These are phyloP conservation scores for Sinopyrophorus schimmeli DNA, from an alignment of 2,888 invertebrate species.

Conservation along the genomic window DNA sequence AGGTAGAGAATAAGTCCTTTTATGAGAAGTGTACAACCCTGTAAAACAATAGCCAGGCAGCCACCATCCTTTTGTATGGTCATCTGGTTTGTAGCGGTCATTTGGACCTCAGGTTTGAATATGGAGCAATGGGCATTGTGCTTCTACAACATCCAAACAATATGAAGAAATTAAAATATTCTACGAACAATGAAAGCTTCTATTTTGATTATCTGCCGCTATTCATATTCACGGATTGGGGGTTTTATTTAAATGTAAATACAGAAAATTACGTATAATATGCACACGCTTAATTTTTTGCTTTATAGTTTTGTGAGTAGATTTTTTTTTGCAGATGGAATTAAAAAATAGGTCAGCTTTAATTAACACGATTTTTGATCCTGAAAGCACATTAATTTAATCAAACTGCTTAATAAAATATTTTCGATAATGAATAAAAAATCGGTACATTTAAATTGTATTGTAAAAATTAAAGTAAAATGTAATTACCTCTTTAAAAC, in stretches of 20 bases:
- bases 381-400: too few species aligned
- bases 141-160: constrained; percentile 28
- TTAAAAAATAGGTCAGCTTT: too few species aligned
- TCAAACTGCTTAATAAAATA: too few species aligned
- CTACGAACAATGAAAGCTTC: constrained; percentile 28
- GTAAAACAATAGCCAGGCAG: constrained; percentile 31
- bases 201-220: constrained; percentile 32
- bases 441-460: too few species aligned
- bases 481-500: too few species aligned
- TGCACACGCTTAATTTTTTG: too few species aligned
- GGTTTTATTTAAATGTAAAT: constrained; percentile 31
- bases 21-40: constrained; percentile 21
- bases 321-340: too few species aligned
- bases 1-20: constrained; percentile 22
- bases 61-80: constrained; percentile 30
- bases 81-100: constrained; percentile 31
- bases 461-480: too few species aligned
- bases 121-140: constrained; percentile 28
- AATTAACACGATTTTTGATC: too few species aligned
- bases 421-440: too few species aligned
- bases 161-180: constrained; percentile 33
- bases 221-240: constrained; percentile 24
- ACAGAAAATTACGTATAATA: constrained; percentile 26
- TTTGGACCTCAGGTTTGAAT: constrained; percentile 26
- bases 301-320: too few species aligned